Base-by-base conservation (phyloP, 1,140 invertebrate genomes). In the Melanaphis sacchari region DNA sequence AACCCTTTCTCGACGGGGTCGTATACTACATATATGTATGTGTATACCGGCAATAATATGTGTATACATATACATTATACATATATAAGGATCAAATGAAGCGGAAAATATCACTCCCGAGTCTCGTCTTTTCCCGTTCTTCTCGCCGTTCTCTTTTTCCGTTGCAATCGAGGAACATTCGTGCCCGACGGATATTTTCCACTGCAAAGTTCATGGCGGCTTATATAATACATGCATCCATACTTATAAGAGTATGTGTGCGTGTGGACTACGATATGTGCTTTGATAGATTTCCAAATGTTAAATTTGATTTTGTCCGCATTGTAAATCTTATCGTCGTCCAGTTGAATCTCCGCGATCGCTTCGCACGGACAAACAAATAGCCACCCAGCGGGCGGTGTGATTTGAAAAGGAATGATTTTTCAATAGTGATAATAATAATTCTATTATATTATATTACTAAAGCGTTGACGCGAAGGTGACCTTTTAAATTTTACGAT, bases 91-190 rank as follows among this genome's bases (percentile, higher is more conserved):
- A 43, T 91, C 40, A 43, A 82, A 91, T 82, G 40, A 82, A 91
- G 41, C 41, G 66, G 40, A 91, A 91, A 91, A 91, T 82, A 91
- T 66, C 26, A n/a, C 31, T 76, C 36, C 54, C 26, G 41, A 87
- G 84, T 88, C 31, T 88, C 43, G 41, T 52, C n/a, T 89, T 89
- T 89, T 85, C 59, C 41, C 40, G 84, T n/a, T 43, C 15, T 89
- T 89, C 43, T 49, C 85, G 85, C 41, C 26, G 31, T 15, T 24
- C 41, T 46, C 9, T 87, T 9, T 40, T n/a, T 36, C n/a, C 18
- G 24, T 18, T n/a, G 84, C 40, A 46, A n/a, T 87, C 36, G 82
- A 6, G 2, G 22, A 40, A 26, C 6, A n/a, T 87, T 43, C 41
- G 41, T n/a, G 31, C 18, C 6, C 84, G 22, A n/a, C 84, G 41